A percentile compares a stretch with the other conserved stretches of the same genome.
These are phyloP conservation scores for Athalia rosae DNA, from an alignment of 2,888 invertebrate genomes.

Conservation along the genomic window DNA sequence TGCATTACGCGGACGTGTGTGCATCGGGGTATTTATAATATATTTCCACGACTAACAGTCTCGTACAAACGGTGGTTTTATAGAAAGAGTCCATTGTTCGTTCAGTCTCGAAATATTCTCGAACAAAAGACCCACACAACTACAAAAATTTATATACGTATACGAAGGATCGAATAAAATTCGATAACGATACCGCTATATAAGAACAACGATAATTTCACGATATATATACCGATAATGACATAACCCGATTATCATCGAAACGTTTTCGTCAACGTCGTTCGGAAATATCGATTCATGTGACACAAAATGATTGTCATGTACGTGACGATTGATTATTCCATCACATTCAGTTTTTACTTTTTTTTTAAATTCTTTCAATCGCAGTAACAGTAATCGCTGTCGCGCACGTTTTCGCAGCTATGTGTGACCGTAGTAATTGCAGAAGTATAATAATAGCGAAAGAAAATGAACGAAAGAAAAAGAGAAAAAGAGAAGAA, in stretches of 20 bases:
- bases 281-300: too few relatives aligned
- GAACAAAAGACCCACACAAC: conserved; percentile 34
- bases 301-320: too few relatives aligned
- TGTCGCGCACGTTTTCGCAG: not conserved
- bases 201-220: not conserved
- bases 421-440: not conserved
- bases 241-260: too few relatives aligned
- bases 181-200: conserved; percentile 15
- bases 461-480: not conserved
- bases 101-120: conserved; percentile 28
- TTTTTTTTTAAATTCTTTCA: too few relatives aligned
- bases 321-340: too few relatives aligned
- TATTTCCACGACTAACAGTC: not conserved
- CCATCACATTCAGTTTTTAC: too few relatives aligned
- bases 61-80: not conserved
- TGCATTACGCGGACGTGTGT: not conserved
- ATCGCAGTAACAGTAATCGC: conserved; percentile 14
- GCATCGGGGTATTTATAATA: not conserved
- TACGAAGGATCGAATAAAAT: conserved; percentile 28
- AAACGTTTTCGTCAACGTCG: too few relatives aligned
- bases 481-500: not conserved
- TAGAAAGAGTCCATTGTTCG: conserved; percentile 34
- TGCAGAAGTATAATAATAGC: not conserved
- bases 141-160: not conserved
- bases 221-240: not conserved